Percentiles rank a stretch among this genome's conserved stretches.
phyloP scores from a whole-genome alignment of 92 coral and sea anemone genomes.

The Actinostola sp. region DNA sequence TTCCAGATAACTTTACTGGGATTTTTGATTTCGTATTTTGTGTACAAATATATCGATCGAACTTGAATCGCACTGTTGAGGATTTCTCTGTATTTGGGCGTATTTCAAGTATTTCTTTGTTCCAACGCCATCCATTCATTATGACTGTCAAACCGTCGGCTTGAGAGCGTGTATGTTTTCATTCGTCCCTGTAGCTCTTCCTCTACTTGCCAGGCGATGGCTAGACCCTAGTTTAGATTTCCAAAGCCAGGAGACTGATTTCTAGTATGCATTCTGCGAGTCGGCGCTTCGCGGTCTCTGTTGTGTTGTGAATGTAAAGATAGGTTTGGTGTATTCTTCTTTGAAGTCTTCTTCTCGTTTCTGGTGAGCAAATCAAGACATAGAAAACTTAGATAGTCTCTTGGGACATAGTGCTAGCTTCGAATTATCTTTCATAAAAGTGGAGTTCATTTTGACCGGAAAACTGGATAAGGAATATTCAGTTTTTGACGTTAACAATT shows the following conservation, averaged over 20 bases:
- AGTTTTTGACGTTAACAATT: constrained; percentile 15
- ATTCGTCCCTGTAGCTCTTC: background rate
- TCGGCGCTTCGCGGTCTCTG: constrained; percentile 53
- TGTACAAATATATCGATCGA: constrained; percentile 27
- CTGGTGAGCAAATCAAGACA: constrained; percentile 36
- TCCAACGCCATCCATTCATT: background rate
- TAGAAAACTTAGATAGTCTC: constrained; percentile 8
- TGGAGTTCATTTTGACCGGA: constrained; percentile 39
- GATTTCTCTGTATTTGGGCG: constrained; percentile 26
- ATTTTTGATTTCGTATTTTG: constrained; percentile 13
- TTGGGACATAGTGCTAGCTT: constrained; percentile 2
- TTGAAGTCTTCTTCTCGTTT: constrained; percentile 67
- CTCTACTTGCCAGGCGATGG: background rate
- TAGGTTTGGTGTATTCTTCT: constrained; percentile 63
- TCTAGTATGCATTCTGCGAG: constrained; percentile 25
- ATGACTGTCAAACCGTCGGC: background rate
- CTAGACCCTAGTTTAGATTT: background rate
- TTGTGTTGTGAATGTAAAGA: constrained; percentile 65
- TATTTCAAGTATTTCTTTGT: constrained; percentile 5
- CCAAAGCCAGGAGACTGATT: background rate
- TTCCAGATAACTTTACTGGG: constrained; percentile 8
- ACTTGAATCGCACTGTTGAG: background rate
- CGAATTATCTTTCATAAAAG: constrained; percentile 6
- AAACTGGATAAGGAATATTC: constrained; percentile 19
- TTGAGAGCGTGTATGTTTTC: background rate